phyloP scores from a whole-genome alignment of 2,113 vertebrate genomes.

The Otolemur garnettii region DNA sequence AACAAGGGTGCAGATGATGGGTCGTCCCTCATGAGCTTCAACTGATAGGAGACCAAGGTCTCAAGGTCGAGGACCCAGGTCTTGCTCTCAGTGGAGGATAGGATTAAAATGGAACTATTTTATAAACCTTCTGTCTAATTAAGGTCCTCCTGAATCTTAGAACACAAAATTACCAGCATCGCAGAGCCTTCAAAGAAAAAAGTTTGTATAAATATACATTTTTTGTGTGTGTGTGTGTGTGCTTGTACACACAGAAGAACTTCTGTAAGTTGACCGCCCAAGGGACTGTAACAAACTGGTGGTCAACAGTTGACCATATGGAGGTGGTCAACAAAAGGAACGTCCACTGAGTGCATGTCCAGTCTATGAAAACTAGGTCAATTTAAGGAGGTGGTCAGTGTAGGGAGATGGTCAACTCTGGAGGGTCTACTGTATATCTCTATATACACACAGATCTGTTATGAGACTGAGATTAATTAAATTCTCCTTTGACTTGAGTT shows the following conservation, averaged over 20 bases:
- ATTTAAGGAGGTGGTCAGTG: too few species aligned
- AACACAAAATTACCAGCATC: background rate
- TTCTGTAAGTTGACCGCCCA: too few species aligned
- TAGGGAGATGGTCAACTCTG: too few species aligned
- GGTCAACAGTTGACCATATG: too few species aligned
- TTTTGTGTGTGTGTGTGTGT: background rate
- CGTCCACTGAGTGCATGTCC: too few species aligned
- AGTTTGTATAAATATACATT: background rate
- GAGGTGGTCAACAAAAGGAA: too few species aligned
- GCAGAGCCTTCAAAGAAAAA: background rate
- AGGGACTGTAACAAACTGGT: too few species aligned
- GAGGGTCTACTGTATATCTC: too few species aligned
- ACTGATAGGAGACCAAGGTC: background rate
- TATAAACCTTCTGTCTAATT: background rate
- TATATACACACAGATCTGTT: background rate
- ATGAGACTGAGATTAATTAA: background rate
- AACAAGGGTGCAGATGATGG: fast-evolving
- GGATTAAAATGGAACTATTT: background rate
- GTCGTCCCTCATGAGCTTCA: background rate
- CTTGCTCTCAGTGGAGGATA: background rate
- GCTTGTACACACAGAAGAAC: too few species aligned
- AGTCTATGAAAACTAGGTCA: too few species aligned
- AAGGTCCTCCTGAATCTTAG: background rate
- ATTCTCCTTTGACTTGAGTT: background rate
- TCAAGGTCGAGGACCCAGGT: background rate